Evolutionary conservation across 2,888 invertebrate genomes (phyloP).

Genomic region (Hymenopus coronatus): DNA sequence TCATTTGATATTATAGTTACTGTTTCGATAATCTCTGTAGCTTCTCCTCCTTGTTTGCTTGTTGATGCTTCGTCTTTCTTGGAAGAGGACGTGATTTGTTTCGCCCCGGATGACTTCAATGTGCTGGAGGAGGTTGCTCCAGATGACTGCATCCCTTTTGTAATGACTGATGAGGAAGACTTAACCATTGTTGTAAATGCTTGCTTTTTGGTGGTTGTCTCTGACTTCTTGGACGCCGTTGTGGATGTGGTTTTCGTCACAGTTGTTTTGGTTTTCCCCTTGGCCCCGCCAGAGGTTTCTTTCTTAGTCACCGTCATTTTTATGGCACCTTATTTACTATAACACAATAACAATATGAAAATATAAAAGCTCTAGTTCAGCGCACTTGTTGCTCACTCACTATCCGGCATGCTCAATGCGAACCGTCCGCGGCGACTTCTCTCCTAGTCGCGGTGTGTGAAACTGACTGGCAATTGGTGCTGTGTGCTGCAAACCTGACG

Average conservation of each 20-base stretch:
- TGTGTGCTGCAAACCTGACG: not conserved
- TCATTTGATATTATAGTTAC: not conserved
- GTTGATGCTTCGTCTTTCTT: not conserved
- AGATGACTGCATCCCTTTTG: conserved; percentile 9
- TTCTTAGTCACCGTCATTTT: conserved; percentile 32
- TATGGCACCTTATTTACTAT: not conserved
- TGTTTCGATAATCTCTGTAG: not conserved
- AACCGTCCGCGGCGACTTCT: not conserved
- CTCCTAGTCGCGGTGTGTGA: not conserved
- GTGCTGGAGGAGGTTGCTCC: not conserved
- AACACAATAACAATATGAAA: not conserved
- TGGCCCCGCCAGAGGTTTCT: conserved; percentile 6
- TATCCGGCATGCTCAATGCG: not conserved
- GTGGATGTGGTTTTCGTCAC: conserved; percentile 15
- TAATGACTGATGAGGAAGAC: conserved; percentile 18
- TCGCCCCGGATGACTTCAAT: not conserved
- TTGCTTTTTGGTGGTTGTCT: conserved; percentile 26
- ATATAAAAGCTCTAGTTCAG: not conserved
- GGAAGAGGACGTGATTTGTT: not conserved
- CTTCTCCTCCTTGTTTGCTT: not conserved
- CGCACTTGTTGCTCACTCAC: not conserved
- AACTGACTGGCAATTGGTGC: not conserved
- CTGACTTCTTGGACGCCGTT: conserved; percentile 7
- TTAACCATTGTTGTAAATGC: conserved; percentile 30
- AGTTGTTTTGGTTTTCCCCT: conserved; percentile 19